phyloP scores from a whole-genome alignment of 2,113 vertebrate species.

The Chrysochloris asiatica region DNA sequence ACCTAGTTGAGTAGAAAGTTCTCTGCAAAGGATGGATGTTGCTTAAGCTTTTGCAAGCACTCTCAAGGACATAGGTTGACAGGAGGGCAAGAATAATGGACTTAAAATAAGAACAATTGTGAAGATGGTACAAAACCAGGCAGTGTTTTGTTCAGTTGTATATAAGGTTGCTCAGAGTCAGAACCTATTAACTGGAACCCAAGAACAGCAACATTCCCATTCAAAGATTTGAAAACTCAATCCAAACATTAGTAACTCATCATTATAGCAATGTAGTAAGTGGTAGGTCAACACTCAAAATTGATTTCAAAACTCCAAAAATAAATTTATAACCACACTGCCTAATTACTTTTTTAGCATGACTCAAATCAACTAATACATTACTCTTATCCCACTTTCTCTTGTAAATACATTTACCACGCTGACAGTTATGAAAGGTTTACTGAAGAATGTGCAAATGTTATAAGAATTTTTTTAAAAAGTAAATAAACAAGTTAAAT shows the following conservation, averaged over 20 bases:
- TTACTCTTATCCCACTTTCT: slow-evolving; percentile 7
- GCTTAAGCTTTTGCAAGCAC: too few relatives aligned
- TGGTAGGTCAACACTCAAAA: background rate
- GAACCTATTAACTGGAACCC: too few relatives aligned
- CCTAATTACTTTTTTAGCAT: background rate
- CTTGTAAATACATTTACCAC: slow-evolving; percentile 5
- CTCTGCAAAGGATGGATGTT: too few relatives aligned
- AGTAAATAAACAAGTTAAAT: background rate
- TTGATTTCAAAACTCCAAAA: background rate
- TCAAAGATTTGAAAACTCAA: slow-evolving; percentile 31
- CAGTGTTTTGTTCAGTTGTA: too few relatives aligned
- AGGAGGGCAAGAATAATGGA: too few relatives aligned
- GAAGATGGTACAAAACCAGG: background rate
- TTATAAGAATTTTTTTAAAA: background rate
- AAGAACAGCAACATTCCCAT: background rate
- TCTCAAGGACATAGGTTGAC: too few relatives aligned
- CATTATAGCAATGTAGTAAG: background rate
- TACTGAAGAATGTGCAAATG: background rate
- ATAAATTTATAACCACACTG: background rate
- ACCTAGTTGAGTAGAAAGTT: too few relatives aligned
- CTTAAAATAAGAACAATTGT: too few relatives aligned
- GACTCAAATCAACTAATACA: background rate
- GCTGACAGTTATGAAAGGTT: slow-evolving; percentile 13
- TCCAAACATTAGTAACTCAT: background rate
- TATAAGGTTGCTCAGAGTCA: too few relatives aligned